These are phyloP conservation scores for Pseudochaenichthys georgianus DNA, from an alignment of 2,797 vertebrate genomes.

Conservation along the genomic window DNA sequence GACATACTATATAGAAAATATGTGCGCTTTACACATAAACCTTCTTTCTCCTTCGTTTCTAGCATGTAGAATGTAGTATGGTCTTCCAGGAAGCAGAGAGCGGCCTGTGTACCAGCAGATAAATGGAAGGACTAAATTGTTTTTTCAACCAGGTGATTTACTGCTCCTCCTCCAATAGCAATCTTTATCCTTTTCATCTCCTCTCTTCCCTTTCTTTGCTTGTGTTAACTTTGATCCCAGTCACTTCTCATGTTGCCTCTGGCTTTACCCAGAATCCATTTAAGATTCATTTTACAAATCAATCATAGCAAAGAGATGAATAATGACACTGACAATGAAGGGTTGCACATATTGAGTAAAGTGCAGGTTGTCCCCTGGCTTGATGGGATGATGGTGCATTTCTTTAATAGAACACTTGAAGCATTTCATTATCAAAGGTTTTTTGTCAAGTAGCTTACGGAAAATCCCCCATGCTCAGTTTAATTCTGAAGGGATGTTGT, in stretches of 20 bases:
- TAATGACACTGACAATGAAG: constrained; percentile 42
- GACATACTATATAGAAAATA: no score
- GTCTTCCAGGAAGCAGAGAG: constrained; percentile 26
- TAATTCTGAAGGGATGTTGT: neutral
- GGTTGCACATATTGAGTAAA: constrained; percentile 14
- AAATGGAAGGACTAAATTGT: constrained; percentile 45
- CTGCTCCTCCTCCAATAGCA: constrained; percentile 39
- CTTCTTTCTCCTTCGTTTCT: constrained; percentile 28
- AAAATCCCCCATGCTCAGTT: constrained; percentile 8
- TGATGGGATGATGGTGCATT: constrained; percentile 24
- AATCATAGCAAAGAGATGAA: constrained; percentile 59
- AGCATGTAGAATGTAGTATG: constrained; percentile 13
- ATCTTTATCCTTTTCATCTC: constrained; percentile 59
- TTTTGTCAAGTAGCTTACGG: constrained; percentile 27
- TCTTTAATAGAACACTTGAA: constrained; percentile 25
- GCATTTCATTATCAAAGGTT: constrained; percentile 15
- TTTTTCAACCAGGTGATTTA: constrained; percentile 60
- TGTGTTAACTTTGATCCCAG: constrained; percentile 51
- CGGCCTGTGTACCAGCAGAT: constrained; percentile 34
- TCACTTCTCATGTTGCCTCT: constrained; percentile 36
- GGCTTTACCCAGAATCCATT: constrained; percentile 67
- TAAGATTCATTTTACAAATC: constrained; percentile 68
- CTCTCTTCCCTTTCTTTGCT: constrained; percentile 29
- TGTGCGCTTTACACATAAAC: no score
- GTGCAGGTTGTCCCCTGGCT: constrained; percentile 24